phyloP scores from a whole-genome alignment of 2,113 vertebrate species.

The Pseudonaja textilis region DNA sequence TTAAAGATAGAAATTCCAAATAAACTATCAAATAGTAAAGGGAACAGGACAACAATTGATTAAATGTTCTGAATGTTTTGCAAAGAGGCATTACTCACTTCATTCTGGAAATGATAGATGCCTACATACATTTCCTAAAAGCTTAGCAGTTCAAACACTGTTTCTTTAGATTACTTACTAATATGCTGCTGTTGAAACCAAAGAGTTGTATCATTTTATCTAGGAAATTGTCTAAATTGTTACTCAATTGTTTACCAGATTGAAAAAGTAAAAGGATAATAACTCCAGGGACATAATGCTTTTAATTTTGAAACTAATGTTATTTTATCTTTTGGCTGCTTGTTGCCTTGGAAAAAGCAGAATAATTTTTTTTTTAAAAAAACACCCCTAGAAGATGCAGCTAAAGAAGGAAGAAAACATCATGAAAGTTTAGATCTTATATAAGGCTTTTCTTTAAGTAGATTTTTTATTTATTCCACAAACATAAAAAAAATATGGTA shows the following conservation, averaged over 20 bases:
- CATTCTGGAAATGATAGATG: not conserved
- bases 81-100: not conserved
- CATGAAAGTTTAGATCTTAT: not conserved
- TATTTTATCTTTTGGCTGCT: slow-evolving; percentile 29
- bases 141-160: slow-evolving; percentile 35
- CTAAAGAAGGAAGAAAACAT: not conserved
- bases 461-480: not conserved
- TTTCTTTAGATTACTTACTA: slow-evolving; percentile 4
- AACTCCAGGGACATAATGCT: slow-evolving; percentile 38
- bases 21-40: not conserved
- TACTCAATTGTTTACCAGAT: slow-evolving; percentile 45
- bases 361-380: no score
- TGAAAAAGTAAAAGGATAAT: slow-evolving; percentile 39
- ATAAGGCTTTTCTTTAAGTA: not conserved
- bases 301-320: slow-evolving; percentile 30
- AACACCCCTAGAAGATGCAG: not conserved
- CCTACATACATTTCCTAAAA: slow-evolving; percentile 14
- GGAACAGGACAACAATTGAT: not conserved
- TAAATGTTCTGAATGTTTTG: not conserved
- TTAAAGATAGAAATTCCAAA: not conserved
- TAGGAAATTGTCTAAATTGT: slow-evolving; percentile 57
- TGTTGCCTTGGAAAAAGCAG: slow-evolving; percentile 13
- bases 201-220: slow-evolving; percentile 42
- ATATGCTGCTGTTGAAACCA: slow-evolving; percentile 35
- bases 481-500: not conserved